Conservation (phyloP, 2,797 vertebrate species). For the Tympanoctomys barrerae region DNA sequence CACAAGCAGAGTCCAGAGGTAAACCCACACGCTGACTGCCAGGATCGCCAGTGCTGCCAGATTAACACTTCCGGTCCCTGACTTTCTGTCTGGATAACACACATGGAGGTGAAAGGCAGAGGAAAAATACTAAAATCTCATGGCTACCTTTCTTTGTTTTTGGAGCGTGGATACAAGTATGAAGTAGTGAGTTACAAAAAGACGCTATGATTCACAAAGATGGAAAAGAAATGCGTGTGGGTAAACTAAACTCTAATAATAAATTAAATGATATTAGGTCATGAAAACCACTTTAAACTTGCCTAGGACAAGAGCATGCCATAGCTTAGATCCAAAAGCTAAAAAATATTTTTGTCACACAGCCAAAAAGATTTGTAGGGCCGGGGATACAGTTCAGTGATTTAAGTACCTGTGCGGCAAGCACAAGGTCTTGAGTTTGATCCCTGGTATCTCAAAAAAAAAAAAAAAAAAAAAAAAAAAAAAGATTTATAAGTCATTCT, state of each 20-base stretch:
- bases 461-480: too few species aligned
- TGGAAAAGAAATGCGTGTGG: neutral
- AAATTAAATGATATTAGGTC: neutral
- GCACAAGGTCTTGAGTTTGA: too few species aligned
- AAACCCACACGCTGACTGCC: neutral
- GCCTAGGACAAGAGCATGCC: neutral
- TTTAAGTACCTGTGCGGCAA: too few species aligned
- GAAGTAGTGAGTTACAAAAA: neutral
- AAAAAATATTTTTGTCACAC: neutral
- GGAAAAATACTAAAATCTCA: neutral
- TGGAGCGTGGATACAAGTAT: neutral
- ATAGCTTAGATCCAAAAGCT: neutral
- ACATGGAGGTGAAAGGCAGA: neutral
- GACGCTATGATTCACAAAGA: neutral
- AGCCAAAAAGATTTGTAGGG: neutral
- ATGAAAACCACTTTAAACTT: constrained; percentile 53
- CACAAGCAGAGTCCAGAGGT: neutral
- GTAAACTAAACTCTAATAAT: neutral
- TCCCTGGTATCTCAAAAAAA: too few species aligned
- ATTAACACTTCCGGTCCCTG: neutral
- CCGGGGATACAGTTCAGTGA: too few species aligned
- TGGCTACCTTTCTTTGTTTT: neutral
- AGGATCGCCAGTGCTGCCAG: too few species aligned
- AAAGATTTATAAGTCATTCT: neutral
- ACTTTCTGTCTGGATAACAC: neutral